Evolutionary conservation across 1,140 invertebrate genomes (phyloP).

Genomic region (Piezodorus guildinii): DNA sequence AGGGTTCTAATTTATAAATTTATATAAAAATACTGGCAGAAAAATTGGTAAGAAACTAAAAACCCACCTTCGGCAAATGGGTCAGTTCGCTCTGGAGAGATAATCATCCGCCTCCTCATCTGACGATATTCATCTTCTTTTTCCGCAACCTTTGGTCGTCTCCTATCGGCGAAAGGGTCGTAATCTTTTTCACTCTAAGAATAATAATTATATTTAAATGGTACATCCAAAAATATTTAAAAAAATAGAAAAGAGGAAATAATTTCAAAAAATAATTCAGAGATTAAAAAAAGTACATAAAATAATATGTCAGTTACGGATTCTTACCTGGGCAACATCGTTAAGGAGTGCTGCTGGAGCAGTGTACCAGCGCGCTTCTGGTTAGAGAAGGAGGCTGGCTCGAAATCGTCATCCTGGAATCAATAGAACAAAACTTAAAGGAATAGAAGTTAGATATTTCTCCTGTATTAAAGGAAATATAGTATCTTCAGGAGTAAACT

Average conservation of each 20-base stretch:
- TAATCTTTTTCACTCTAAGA: conserved; percentile 78
- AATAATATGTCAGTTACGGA: too few species aligned
- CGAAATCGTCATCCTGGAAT: conserved; percentile 75
- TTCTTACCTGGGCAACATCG: conserved; percentile 71
- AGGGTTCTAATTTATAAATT: too few species aligned
- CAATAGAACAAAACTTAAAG: conserved; percentile 9
- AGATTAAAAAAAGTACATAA: too few species aligned
- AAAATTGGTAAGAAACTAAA: background rate
- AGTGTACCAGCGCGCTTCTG: conserved; percentile 61
- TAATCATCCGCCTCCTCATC: conserved; percentile 74
- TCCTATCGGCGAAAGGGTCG: conserved; percentile 91
- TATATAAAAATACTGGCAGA: background rate
- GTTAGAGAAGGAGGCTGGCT: conserved; percentile 49
- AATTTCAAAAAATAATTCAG: too few species aligned
- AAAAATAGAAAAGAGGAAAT: too few species aligned
- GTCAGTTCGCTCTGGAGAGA: conserved; percentile 92
- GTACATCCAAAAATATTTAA: too few species aligned
- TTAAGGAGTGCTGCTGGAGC: conserved; percentile 80
- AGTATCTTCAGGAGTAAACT: too few species aligned
- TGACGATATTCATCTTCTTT: conserved; percentile 93
- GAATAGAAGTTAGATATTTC: background rate
- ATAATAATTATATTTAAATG: background rate
- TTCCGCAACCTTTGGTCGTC: conserved; percentile 82
- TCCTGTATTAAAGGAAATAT: too few species aligned
- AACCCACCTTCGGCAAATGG: conserved; percentile 89